Evolutionary conservation across 1,140 invertebrate species (phyloP).

Genomic region (Antheraea pernyi): DNA sequence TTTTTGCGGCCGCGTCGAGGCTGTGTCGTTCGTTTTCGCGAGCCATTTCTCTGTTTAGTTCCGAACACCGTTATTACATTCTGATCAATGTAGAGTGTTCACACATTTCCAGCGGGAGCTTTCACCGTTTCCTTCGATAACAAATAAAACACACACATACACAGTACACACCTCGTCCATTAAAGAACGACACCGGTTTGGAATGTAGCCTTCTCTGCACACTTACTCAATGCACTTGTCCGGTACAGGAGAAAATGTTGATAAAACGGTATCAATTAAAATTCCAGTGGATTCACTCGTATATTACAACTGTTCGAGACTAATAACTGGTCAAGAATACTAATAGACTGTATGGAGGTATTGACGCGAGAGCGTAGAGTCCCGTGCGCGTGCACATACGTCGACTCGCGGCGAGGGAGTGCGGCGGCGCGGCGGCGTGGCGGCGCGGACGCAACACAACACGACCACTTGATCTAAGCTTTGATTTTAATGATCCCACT

Average conservation of each 20-base stretch:
- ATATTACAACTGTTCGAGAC: slow-evolving; percentile 29
- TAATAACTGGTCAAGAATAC: slow-evolving; percentile 33
- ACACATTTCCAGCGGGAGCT: slow-evolving; percentile 32
- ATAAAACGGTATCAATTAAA: slow-evolving; percentile 34
- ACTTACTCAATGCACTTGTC: slow-evolving; percentile 58
- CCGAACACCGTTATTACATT: slow-evolving; percentile 46
- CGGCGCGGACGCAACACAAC: slow-evolving; percentile 39
- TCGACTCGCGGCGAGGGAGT: slow-evolving; percentile 32
- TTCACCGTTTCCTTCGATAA: slow-evolving; percentile 45
- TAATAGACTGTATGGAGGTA: slow-evolving; percentile 30
- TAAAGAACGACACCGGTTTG: slow-evolving; percentile 74
- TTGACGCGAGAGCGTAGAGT: slow-evolving; percentile 7
- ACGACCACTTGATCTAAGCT: slow-evolving; percentile 34
- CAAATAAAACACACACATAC: slow-evolving; percentile 50
- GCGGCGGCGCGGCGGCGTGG: slow-evolving; percentile 38
- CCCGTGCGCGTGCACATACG: slow-evolving; percentile 20
- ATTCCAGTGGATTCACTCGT: slow-evolving; percentile 37
- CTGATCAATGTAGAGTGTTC: slow-evolving; percentile 26
- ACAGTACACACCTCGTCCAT: slow-evolving; percentile 68
- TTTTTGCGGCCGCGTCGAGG: slow-evolving; percentile 58
- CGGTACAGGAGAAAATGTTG: slow-evolving; percentile 41
- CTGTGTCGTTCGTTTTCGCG: slow-evolving; percentile 69
- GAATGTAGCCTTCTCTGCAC: slow-evolving; percentile 68
- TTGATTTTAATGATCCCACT: slow-evolving; percentile 46
- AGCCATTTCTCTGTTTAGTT: slow-evolving; percentile 56